Base-by-base conservation (phyloP, 2,797 vertebrate species). In the Mycteria americana region DNA sequence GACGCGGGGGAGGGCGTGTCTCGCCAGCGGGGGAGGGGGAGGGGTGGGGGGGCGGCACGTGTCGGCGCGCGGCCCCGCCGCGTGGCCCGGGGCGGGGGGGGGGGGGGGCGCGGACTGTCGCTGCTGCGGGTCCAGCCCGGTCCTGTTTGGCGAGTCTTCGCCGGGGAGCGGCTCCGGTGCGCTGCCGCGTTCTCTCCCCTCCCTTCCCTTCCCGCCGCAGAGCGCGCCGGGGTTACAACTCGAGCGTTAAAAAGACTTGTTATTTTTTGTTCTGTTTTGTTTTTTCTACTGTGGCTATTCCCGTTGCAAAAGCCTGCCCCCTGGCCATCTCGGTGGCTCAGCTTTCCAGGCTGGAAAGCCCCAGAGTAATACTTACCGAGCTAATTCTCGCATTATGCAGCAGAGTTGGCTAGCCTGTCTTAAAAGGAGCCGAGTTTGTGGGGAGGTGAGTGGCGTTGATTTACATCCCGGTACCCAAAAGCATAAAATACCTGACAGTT, bases 61-160 rank as follows among this genome's bases (percentile, higher is more conserved):
- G 80, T 16, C 14, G 28, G 51, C 25, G 31, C 16, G 60, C 22
- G 78, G 68, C 21, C 43, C 37, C n/a, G 77, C 85, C 67, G 70
- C 75, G 67, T 48, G 86, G 73, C 53, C 46, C 8, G 35, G 23
- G 39, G 6, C 25, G 17, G 48, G 11, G 39, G 17, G 16, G 27
- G 25, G 7, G 23, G 11, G 4, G 21, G 9, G 73, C 13, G 23
- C 37, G 46, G 0, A 18, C 2, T 4, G 48, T 18, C 6, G 10
- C 13, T 10, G 9, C 13, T 9, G 31, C 17, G 21, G 51, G 43
- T 22, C 8, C 13, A 0, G 14, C 31, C 7, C 18, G 17, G 14
- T 41, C 17, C 79, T 3, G 28, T 10, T 16, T 5, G 16, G 73
- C 45, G 67, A 56, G 74, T 24, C 33, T 28, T 9, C 2, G 35